Evolutionary conservation across 64 coral and sea anemone species (phyloP).

Genomic region (Porites lutea): DNA sequence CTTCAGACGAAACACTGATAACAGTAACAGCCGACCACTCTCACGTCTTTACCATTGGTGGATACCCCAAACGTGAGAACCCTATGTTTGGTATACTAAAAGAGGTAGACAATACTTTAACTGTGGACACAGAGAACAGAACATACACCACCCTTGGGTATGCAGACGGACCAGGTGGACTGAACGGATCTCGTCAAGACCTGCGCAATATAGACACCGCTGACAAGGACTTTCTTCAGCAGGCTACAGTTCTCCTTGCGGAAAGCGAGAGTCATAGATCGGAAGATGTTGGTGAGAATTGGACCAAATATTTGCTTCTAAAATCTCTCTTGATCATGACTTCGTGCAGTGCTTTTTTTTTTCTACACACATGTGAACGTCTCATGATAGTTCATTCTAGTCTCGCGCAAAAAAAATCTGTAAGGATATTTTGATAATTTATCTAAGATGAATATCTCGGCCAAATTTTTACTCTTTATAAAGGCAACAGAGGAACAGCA

Average conservation of each 20-base stretch:
- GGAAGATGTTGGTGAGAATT: conserved; percentile 82
- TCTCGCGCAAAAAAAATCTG: too few species aligned
- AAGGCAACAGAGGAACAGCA: too few species aligned
- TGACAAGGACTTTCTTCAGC: conserved; percentile 69
- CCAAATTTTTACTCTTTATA: too few species aligned
- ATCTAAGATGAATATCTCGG: too few species aligned
- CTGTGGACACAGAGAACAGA: conserved; percentile 25
- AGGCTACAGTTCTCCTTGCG: neutral
- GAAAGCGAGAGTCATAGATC: conserved; percentile 60
- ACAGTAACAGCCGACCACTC: conserved; percentile 90
- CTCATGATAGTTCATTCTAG: too few species aligned
- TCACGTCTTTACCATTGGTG: conserved; percentile 77
- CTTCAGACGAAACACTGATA: conserved; percentile 80
- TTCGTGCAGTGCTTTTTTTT: too few species aligned
- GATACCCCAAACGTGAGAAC: conserved; percentile 77
- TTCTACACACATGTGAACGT: too few species aligned
- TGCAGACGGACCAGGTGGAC: conserved; percentile 67
- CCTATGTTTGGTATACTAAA: conserved; percentile 69
- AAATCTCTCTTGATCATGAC: too few species aligned
- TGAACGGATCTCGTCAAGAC: conserved; percentile 30
- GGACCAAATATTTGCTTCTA: too few species aligned
- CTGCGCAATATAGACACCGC: conserved; percentile 61
- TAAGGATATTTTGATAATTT: too few species aligned
- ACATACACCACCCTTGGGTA: conserved; percentile 79
- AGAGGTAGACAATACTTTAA: neutral